phyloP scores from a whole-genome alignment of 2,797 vertebrate genomes.

The Arctocebus calabarensis region DNA sequence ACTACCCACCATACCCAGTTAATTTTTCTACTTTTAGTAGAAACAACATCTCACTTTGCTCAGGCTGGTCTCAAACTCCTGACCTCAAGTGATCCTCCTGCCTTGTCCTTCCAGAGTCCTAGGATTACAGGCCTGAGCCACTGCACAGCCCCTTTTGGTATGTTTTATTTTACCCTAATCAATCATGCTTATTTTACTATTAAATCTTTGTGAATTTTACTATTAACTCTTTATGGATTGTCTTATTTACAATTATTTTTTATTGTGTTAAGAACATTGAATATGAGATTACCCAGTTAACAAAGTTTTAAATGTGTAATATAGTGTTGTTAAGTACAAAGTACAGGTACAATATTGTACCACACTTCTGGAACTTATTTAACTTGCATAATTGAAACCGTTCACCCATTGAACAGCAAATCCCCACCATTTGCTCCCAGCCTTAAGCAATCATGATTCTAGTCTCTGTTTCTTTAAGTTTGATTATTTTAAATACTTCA shows the following conservation, averaged over 20 bases:
- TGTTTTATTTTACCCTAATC: neutral
- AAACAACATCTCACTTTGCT: too few relatives aligned
- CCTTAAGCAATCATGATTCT: too few relatives aligned
- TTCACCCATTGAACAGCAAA: neutral
- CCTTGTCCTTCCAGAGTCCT: too few relatives aligned
- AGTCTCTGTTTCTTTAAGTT: neutral
- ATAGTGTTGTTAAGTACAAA: neutral
- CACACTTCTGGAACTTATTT: neutral
- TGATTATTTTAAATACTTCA: neutral
- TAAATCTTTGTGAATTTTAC: neutral
- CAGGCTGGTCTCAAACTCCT: too few relatives aligned
- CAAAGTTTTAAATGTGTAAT: neutral
- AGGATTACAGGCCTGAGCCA: too few relatives aligned
- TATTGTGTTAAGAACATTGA: neutral
- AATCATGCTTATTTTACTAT: neutral
- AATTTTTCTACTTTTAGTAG: too few relatives aligned
- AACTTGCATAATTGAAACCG: neutral
- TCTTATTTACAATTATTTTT: neutral
- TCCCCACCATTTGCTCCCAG: too few relatives aligned
- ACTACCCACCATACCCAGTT: too few relatives aligned
- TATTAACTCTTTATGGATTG: neutral
- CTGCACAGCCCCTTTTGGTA: neutral
- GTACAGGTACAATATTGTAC: neutral
- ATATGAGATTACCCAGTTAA: neutral
- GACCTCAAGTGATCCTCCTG: too few relatives aligned